Conservation (phyloP, 1,140 invertebrate species). For the Diorhabda carinulata region DNA sequence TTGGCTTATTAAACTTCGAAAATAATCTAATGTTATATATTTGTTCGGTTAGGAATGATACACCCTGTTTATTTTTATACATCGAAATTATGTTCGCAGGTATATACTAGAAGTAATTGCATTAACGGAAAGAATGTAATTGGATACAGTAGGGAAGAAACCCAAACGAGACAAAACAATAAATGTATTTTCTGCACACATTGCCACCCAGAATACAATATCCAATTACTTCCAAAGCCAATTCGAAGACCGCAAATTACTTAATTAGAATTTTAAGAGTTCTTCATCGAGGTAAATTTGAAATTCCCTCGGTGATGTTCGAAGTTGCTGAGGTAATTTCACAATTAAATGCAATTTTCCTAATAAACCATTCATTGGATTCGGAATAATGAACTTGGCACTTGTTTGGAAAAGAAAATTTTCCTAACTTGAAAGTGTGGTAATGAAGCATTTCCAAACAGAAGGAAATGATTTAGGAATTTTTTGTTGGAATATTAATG, state of each 20-base stretch:
- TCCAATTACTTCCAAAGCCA: background rate
- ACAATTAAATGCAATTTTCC: slow-evolving; percentile 3
- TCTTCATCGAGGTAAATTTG: background rate
- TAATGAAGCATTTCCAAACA: too few relatives aligned
- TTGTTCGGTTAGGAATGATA: too few relatives aligned
- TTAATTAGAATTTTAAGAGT: slow-evolving; percentile 1
- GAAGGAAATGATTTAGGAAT: too few relatives aligned
- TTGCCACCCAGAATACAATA: background rate
- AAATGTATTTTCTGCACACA: background rate
- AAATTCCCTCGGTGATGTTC: background rate
- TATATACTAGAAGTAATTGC: too few relatives aligned
- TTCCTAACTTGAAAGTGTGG: too few relatives aligned
- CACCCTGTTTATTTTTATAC: too few relatives aligned
- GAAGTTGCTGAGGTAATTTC: background rate
- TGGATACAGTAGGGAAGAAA: background rate
- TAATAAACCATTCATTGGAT: background rate
- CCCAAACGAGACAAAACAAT: background rate
- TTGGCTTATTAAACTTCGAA: too few relatives aligned
- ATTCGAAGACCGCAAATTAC: background rate
- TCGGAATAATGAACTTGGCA: background rate
- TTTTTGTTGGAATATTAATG: too few relatives aligned
- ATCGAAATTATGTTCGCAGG: too few relatives aligned
- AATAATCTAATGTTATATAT: too few relatives aligned
- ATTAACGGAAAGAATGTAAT: background rate
- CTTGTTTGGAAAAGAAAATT: too few relatives aligned